Base-by-base conservation (phyloP, 2,113 vertebrate species). In the Brachionichthys hirsutus region DNA sequence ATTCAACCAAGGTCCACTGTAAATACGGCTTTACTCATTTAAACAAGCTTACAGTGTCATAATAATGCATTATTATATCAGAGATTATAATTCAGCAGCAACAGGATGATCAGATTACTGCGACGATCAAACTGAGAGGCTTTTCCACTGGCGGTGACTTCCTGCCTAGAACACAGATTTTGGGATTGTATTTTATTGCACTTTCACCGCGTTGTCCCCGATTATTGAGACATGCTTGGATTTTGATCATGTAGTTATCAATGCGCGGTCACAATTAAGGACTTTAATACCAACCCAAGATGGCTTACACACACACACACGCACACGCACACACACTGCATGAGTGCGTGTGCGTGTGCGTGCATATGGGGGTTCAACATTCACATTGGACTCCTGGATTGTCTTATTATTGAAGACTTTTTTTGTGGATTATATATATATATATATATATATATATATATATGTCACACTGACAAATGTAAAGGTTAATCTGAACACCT, bases 191-290 rank as follows among this genome's bases (percentile, higher is more conserved):
- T 42, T 75, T 66, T 72, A 50, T 66, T 58, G 42, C 51, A 46
- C 40, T 51, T 48, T 54, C 46, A 66, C 16, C 43, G 14, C 22
- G 24, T 57, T 38, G 87, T 70, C 73, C 67, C 50, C 43, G 60
- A 77, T 85, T 89, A 88, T 88, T 90, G 89, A 87, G 85, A 87
- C 59, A 71, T 74, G 73, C 55, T 81, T 82, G 79, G 77, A 83
- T 87, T 87, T 85, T 59, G 58, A 64, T 82, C 54, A 36, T 85
- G 77, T 84, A 87, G 61, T 82, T 86, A 88, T 86, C 82, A 80
- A 67, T 81, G 46, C 22, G 48, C 77, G 49, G 53, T 49, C 67
- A 71, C 78, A 81, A 84, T 86, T 85, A 89, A 84, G 70, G 64
- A 70, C 82, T 59, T 83, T 81, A 78, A 70, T 68, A 14, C n/a